Base-by-base conservation (phyloP, 2,888 invertebrate species). In the Netelia melanura region DNA sequence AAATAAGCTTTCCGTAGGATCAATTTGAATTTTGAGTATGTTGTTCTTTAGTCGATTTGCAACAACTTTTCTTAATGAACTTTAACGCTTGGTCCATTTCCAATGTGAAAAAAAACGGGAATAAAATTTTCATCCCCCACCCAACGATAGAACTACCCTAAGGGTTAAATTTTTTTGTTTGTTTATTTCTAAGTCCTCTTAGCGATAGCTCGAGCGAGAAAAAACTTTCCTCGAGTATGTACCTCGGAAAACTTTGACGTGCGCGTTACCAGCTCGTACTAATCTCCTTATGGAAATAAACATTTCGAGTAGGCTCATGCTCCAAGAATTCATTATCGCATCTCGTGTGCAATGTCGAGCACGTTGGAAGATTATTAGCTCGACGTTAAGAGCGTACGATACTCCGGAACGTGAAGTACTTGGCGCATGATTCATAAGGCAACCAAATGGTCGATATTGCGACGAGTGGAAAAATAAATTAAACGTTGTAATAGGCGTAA, bases 241-340 rank as follows among this genome's bases (percentile, higher is more conserved):
- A 8, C n/a, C 56, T 56, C 56, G n/a, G 17, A 56, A 56, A 58
- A 58, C 58, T 21, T 23, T 58, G 23, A 23, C 10, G 21, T 17
- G 9, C 38, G 38, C 38, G 6, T 38, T 58, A 10, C 58, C 10
- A 9, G 23, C 17, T 58, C 58, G 58, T 23, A 21, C 10, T 21
- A 58, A 58, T 11, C 48, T 48, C 14, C 14, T 11, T 48, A 14
- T 17, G 58, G 17, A 21, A 21, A 48, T 14, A 62, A 52, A 25
- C 68, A 17, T n/a, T 14, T n/a, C 25, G 44, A 68, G 17, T 3
- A 52, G 58, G 6, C 38, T 44, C 14, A 10, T 17, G 43, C 10
- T 14, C 9, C 48, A n/a, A 23, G n/a, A 56, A 64, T 71, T 71
- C 14, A 54, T 79, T 71, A 71, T 79, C 79, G 44, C 71, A 64